Evolutionary conservation across 1,140 invertebrate species (phyloP), one percentile per base, ranked within the genome.

Genomic region (Lucilia cuprina): DNA sequence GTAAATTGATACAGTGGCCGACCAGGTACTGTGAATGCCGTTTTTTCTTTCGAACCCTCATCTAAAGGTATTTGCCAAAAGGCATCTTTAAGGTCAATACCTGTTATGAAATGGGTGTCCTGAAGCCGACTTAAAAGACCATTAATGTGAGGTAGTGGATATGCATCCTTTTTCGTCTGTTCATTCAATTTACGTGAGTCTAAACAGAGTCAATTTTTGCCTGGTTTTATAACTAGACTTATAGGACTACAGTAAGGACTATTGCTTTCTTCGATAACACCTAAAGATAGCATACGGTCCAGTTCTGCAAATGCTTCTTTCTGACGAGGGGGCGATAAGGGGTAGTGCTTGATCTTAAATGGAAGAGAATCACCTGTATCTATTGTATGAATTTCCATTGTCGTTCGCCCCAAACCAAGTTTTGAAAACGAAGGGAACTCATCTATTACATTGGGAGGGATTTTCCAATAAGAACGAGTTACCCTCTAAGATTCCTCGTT

Each of bases 31-130:
- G 85, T 88, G 84, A 92, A 92, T 4, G 91, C 92, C 0, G 92
- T 93, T 80, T 92, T 92, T 49, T 88, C 84, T 74, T 85, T 86
- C 13, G 85, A 87, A 9, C 82, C 82, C 9, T 85, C 74, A 4
- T 84, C 85, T 5, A 92, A 21, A 0, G 86, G 87, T 5, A 92
- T 87, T 84, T 92, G 89, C 86, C 86, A 89, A 83, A 87, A 91
- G 1, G 88, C 90, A 25, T 88, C 85, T 14, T 84, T 84, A 25
- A 85, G 30, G 78, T 85, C 82, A 41, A 85, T 47, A 25, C 41
- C 41, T 1, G 74, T 77, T 30, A 91, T 83, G 82, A 83, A 89
- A 12, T 60, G 65, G 1, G 87, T 86, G 13, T 84, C 84, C 25
- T 55, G 74, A 0, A 87, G 74, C 0, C 85, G 82, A 83, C 84